Conservation (phyloP, 2,797 vertebrate species). For the Fundulus diaphanus region DNA sequence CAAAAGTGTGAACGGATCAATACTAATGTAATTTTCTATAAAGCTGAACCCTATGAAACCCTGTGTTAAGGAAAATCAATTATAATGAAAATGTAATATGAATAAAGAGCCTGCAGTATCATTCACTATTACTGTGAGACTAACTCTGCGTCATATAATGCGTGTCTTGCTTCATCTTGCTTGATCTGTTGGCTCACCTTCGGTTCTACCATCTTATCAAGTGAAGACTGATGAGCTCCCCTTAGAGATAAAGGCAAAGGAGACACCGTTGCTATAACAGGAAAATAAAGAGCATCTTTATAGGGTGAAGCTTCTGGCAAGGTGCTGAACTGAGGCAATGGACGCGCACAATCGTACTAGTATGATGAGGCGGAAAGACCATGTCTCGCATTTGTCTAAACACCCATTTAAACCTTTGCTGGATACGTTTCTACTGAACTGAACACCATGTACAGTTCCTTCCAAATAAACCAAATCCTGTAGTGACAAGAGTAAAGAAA, state of each 20-base stretch:
- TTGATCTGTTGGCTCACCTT: not conserved
- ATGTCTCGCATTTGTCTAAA: too few species aligned
- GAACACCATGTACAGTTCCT: too few species aligned
- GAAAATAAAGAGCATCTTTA: not conserved
- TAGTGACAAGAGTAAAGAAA: too few species aligned
- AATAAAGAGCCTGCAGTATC: constrained; percentile 1
- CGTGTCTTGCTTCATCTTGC: not conserved
- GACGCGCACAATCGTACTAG: not conserved
- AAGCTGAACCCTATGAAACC: not conserved
- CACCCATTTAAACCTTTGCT: too few species aligned
- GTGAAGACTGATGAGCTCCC: constrained; percentile 5
- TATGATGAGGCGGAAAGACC: not conserved
- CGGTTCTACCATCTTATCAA: constrained; percentile 9
- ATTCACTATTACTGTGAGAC: constrained; percentile 9
- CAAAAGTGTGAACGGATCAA: not conserved
- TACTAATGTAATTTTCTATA: not conserved
- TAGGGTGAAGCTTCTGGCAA: not conserved
- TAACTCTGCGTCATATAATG: not conserved
- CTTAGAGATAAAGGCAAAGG: not conserved
- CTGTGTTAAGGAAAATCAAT: not conserved
- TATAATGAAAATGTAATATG: not conserved
- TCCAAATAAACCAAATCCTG: too few species aligned
- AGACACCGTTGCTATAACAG: not conserved
- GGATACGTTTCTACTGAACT: too few species aligned
- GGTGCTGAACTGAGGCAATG: not conserved